A percentile compares a stretch with the other conserved stretches of the same genome.
These are phyloP conservation scores for Elmis aenea DNA, from an alignment of 2,888 invertebrate genomes.

Conservation along the genomic window DNA sequence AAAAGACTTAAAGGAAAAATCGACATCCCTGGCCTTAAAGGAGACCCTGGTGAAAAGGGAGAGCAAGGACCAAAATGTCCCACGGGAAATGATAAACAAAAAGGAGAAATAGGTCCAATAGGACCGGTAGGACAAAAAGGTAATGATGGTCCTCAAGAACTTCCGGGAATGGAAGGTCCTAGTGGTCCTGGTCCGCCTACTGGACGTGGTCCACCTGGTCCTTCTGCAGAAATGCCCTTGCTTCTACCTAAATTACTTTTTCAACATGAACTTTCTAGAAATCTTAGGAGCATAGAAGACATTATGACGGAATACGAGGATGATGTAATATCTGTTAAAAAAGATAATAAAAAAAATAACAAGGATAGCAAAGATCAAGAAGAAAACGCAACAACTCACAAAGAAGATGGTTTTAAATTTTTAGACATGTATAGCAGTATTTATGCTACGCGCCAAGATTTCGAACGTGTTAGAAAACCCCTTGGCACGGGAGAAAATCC, in stretches of 20 bases:
- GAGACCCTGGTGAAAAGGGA: slow-evolving; percentile 68
- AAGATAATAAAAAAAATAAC: slow-evolving; percentile 23
- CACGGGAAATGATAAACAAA: slow-evolving; percentile 61
- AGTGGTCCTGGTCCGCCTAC: slow-evolving; percentile 64
- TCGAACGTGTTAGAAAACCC: slow-evolving; percentile 70
- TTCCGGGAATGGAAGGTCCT: slow-evolving; percentile 66
- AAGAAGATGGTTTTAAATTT: slow-evolving; percentile 52
- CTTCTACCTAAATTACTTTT: slow-evolving; percentile 72
- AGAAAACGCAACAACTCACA: no score
- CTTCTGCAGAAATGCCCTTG: slow-evolving; percentile 70
- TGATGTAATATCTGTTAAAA: slow-evolving; percentile 12
- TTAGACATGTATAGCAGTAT: slow-evolving; percentile 68
- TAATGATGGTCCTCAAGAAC: slow-evolving; percentile 65
- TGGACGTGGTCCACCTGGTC: slow-evolving; percentile 67
- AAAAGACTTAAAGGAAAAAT: slow-evolving; percentile 55
- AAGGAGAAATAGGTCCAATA: slow-evolving; percentile 62
- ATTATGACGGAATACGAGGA: slow-evolving; percentile 35
- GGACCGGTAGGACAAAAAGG: slow-evolving; percentile 72
- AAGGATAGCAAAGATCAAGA: slow-evolving; percentile 18
- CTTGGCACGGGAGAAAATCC: slow-evolving; percentile 75
- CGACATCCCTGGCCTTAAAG: slow-evolving; percentile 55
- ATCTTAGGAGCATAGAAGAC: slow-evolving; percentile 37
- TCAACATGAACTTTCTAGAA: slow-evolving; percentile 45
- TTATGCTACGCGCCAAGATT: slow-evolving; percentile 64
- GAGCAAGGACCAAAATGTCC: slow-evolving; percentile 66